Conservation (phyloP, 2,113 vertebrate genomes). For the Halcyon malimbica region DNA sequence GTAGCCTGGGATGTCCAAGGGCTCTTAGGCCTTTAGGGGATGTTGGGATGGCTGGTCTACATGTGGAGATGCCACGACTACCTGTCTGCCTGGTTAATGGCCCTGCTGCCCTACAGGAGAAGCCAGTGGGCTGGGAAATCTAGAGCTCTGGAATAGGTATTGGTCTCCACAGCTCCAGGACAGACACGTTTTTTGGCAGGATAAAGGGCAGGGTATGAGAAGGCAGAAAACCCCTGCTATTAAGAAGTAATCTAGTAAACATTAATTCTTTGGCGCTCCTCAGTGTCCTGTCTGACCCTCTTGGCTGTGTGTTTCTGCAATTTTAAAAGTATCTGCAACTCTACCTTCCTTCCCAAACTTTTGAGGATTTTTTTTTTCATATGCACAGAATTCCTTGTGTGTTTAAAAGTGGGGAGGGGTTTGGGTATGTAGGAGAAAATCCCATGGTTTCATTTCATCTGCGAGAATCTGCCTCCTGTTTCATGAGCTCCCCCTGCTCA, state of each 20-base stretch:
- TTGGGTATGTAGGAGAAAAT: conserved; percentile 8
- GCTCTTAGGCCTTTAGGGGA: background rate
- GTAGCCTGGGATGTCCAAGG: background rate
- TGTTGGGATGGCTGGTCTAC: background rate
- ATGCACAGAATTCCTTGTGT: background rate
- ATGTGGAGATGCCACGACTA: background rate
- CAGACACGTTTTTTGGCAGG: background rate
- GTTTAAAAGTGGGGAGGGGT: conserved; percentile 1
- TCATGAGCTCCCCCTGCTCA: background rate
- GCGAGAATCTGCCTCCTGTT: background rate
- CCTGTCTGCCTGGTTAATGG: background rate
- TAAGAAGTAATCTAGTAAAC: background rate
- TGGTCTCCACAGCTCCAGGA: background rate
- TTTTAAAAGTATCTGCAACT: background rate
- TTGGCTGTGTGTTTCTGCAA: background rate
- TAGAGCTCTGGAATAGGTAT: background rate
- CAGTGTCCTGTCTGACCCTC: background rate
- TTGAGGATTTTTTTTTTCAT: background rate
- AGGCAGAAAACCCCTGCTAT: background rate
- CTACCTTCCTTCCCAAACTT: background rate
- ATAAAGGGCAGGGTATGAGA: background rate
- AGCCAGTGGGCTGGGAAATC: background rate
- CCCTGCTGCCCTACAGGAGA: background rate
- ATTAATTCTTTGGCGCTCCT: background rate
- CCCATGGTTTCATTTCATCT: background rate